Conservation (phyloP, 2,113 vertebrate species). For the Hemiprocne comata region DNA sequence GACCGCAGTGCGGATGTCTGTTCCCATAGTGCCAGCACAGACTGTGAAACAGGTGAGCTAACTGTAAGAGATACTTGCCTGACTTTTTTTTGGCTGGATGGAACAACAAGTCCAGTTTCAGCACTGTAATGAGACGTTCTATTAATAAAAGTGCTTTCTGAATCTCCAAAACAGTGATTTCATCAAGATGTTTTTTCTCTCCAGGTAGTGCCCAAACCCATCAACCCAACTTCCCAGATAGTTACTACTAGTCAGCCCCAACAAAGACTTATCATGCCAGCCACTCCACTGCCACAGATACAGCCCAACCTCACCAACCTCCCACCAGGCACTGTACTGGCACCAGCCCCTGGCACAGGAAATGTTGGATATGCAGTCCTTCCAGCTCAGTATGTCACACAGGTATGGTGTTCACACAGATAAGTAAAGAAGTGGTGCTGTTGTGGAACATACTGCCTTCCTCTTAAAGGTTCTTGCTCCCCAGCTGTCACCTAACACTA, state of each 20-base stretch:
- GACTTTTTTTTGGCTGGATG: background rate
- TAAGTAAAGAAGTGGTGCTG: background rate
- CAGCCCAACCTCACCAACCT: constrained; percentile 97
- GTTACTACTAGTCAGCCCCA: constrained; percentile 91
- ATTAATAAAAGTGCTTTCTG: background rate
- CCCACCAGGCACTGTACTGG: constrained; percentile 91
- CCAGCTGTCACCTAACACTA: background rate
- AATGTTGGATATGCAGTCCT: constrained; percentile 94
- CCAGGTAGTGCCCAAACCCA: constrained; percentile 91
- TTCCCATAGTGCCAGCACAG: constrained; percentile 91
- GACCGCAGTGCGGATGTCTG: constrained; percentile 91
- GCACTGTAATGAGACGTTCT: background rate
- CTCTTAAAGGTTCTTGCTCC: background rate
- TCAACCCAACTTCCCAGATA: constrained; percentile 86
- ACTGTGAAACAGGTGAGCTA: constrained; percentile 90
- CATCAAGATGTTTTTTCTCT: background rate
- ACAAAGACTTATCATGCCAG: constrained; percentile 97
- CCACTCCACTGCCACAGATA: constrained; percentile 93
- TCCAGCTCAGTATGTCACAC: constrained; percentile 95
- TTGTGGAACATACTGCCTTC: background rate
- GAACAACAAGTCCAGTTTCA: background rate
- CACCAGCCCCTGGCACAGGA: constrained; percentile 89
- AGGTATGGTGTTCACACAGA: constrained; percentile 76
- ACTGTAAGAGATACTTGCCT: background rate
- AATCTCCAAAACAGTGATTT: background rate